Base-by-base conservation (phyloP, 1,140 invertebrate genomes). In the Euwallacea fornicatus region DNA sequence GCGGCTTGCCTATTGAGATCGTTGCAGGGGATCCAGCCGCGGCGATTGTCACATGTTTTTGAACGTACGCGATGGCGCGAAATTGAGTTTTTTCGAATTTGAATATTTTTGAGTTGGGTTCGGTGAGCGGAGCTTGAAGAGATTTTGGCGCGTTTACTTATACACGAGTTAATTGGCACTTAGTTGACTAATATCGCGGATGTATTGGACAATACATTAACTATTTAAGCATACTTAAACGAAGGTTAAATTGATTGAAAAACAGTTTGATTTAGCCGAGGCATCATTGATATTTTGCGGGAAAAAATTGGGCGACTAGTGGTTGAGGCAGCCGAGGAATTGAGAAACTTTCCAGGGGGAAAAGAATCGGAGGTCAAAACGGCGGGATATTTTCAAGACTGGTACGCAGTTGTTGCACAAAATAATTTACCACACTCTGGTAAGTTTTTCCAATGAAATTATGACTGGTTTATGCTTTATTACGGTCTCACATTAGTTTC, bases 371-470 rank as follows among this genome's bases (percentile, higher is more conserved):
- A 33, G 21, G 21, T 41, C 54, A 72, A 72, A 69, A 73, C 72
- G 73, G 74, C 73, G 69, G 74, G 69, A 21, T 72, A 60, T 56
- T 72, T 66, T 7, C 43, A 50, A 61, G 58, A 72, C 55, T 72
- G 70, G 70, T 72, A 72, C 64, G 63, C 58, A 53, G 46, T 13
- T 7, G 46, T 53, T 47, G 11, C n/a, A 11, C 70, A 72, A 16
- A 59, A 72, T 55, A 59, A 15, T 60, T 72, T 72, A 8, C 44
- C 15, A 43, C 64, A 66, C 55, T 72, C 70, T n/a, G 70, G 70
- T 72, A 62, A 55, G 63, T 56, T 33, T 60, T 47, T 47, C 21
- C 21, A 4, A 1, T 33, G 4, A 33, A 33, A 33, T 33, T 33
- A 33, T 33, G 21, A 33, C 21, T 33, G 4, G 21, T 33, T 33